Evolutionary conservation across 2,113 vertebrate genomes (phyloP), one percentile per base, ranked within the genome.

Genomic region (Syrmaticus mikado): DNA sequence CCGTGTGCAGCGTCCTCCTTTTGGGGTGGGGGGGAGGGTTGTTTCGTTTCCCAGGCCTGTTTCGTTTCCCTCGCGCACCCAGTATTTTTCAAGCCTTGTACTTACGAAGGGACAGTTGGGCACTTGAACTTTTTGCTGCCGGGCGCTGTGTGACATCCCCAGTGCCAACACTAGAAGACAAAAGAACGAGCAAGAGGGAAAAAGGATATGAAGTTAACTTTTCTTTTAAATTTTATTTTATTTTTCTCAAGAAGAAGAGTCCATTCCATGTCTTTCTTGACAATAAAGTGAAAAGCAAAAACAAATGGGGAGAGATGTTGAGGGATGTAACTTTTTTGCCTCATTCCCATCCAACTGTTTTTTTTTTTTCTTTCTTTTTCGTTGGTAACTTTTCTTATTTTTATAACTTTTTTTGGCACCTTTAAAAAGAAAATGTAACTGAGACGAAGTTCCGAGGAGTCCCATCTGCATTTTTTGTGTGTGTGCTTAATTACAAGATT

Each of bases 1-100:
- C 97, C 86, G 94, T 98, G 98, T 97, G 97, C 96, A 96, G 98
- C 98, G 98, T 98, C 98, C 92, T 98, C 98, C 98, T 98, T 87
- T 91, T 5, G 73, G 93, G 40, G 89, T 64, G 43, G 95, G 95
- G 30, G 93, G 92, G 85, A 55, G 95, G 95, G 93, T 78, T 84
- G 77, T 89, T 90, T 88, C 19, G 0, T 94, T 95, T 97, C 93
- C 94, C 94, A 87, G 68, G 41, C 89, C 92, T 96, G 92, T 96
- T 90, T 78, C 43, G 5, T 97, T 97, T 97, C 82, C 94, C 92
- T 92, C 78, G 41, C 50, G 73, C 96, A 89, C 95, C 82, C 60
- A 16, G 91, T 92, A 93, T 96, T 97, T 97, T 96, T 88, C 95
- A 94, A 93, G 89, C 84, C 87, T 92, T 92, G 78, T 96, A 89